Base-by-base conservation (phyloP, 2,797 vertebrate genomes). In the Pteronotus mesoamericanus region DNA sequence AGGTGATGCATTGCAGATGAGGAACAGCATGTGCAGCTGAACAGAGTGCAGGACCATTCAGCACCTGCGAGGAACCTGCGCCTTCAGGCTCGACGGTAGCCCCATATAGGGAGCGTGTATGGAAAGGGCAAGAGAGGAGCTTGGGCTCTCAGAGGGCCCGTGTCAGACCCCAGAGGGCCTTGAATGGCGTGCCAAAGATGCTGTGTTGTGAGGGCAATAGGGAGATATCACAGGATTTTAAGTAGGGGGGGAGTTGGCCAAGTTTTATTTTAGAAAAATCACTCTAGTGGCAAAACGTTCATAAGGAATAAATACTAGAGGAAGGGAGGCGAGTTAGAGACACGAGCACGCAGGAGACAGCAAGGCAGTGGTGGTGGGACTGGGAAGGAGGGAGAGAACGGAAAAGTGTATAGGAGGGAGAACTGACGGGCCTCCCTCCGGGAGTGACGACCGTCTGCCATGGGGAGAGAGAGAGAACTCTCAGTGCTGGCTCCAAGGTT, bases 191-290 rank as follows among this genome's bases (percentile, higher is more conserved):
- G 19, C 34, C 42, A 29, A 29, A 53, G 51, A 55, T 39, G 32
- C 29, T 14, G 15, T 14, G 15, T 37, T 55, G 26, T 84, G 64
- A 32, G 24, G 29, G 21, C 15, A 61, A n/a, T 3, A 42, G 32
- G 29, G 19, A 85, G 46, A 19, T 46, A 78, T 0, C 32, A 22
- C 29, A 59, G 44, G 37, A 16, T 71, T 90, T 86, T 77, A 64
- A 92, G 44, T 57, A 68, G 37, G 5, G 26, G 48, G 57, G 53
- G 24, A 78, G 7, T 15, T 83, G 16, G 34, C 57, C 34, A 85
- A 46, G 51, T 53, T 82, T 89, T 82, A 21, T 44, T 94, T 95
- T 78, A 86, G 71, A 59, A 91, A 94, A 89, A 64, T 11, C 16
- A n/a, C 37, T 78, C 16, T 53, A 66, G n/a, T 46, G 46, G 19